Conservation (phyloP, 2,888 invertebrate genomes). For the Conchocele bisecta region DNA sequence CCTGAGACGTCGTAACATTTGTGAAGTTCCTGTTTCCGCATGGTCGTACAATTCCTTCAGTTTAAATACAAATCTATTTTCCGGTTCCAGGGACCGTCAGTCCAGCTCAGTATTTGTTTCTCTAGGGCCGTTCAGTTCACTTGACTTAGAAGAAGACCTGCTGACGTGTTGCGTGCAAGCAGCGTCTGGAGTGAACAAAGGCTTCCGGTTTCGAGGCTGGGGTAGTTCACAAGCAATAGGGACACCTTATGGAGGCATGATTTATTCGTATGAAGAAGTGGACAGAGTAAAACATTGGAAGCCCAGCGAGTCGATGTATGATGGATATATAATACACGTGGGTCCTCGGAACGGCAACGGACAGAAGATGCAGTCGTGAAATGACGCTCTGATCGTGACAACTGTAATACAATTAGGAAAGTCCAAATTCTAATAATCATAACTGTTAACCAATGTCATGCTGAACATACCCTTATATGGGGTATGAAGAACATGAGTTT, state of each 20-base stretch:
- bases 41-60: background rate
- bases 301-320: conserved; percentile 12
- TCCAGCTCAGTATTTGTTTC: no score
- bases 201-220: conserved; percentile 32
- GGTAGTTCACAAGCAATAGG: conserved; percentile 25
- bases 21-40: conserved; percentile 7
- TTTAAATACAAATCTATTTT: background rate
- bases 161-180: conserved; percentile 27
- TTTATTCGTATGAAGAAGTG: conserved; percentile 23
- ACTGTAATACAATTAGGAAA: no score
- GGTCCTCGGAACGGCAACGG: conserved; percentile 38
- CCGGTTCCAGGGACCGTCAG: no score
- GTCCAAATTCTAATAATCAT: no score
- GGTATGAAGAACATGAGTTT: no score
- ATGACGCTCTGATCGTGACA: no score
- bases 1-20: background rate
- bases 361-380: conserved; percentile 17
- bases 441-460: no score
- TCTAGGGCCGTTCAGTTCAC: no score
- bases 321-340: conserved; percentile 25
- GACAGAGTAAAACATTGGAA: conserved; percentile 29
- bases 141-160: conserved; percentile 13
- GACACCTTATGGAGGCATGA: conserved; percentile 27
- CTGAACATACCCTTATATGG: no score
- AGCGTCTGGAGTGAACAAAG: conserved; percentile 30